Evolutionary conservation across 2,113 vertebrate genomes (phyloP), one percentile per base, ranked within the genome.

Genomic region (Heterochromis multidens): DNA sequence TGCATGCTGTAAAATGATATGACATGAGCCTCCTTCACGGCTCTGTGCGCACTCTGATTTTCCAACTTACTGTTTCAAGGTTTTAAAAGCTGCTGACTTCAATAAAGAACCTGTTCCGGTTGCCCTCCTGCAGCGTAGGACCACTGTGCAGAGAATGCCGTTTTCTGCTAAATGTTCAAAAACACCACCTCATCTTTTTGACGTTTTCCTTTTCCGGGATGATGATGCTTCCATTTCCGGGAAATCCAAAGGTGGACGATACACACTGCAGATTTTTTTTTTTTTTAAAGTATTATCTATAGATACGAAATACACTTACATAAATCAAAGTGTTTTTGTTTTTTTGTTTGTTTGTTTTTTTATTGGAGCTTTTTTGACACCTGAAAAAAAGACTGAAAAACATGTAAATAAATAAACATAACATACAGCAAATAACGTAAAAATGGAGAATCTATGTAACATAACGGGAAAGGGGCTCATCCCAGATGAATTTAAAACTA

Each of bases 101-200:
- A 4, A 12, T 13, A 17, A 5, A 5, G 13, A 23, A 46, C n/a
- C 31, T 59, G 57, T 78, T 67, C 58, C 37, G 27, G 3, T 37
- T 2, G 6, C 79, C 70, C 82, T 27, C 16, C 58, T 1, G 2
- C 9, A 33, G 70, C 25, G 63, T 40, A 29, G 57, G 21, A 63
- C 23, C 4, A 65, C 19, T 59, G 2, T 13, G 37, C 25, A 37
- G 3, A n/a, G 40, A 29, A 8, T 72, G 25, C 40, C 12, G 25
- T 29, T 49, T 49, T 49, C 67, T 89, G 58, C 67, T 58, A 37
- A 83, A 46, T 56, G 81, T 91, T 91, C 80, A 89, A 91, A 91
- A 89, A 74, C 85, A 87, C 82, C 85, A 76, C 85, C 40, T 83
- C 70, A 82, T 80, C 56, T 84, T 65, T n/a, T 25, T 82, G 57